These are phyloP conservation scores for Diadromus collaris DNA, from an alignment of 2,888 invertebrate species.

Conservation along the genomic window DNA sequence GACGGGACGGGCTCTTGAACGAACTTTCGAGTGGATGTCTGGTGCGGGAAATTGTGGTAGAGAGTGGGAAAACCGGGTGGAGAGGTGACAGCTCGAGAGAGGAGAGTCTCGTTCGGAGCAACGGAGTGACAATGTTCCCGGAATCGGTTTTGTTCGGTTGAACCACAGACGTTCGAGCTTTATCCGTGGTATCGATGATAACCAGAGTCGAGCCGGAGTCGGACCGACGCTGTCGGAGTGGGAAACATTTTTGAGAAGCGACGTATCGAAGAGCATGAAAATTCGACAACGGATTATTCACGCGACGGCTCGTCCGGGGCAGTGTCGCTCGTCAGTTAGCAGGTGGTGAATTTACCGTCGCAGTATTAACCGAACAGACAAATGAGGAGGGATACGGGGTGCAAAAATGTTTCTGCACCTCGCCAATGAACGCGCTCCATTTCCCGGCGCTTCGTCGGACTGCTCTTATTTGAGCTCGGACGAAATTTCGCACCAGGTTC, in stretches of 20 bases:
- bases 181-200: not conserved
- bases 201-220: not conserved
- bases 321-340: not conserved
- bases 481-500: slow-evolving; percentile 8
- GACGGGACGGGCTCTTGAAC: slow-evolving; percentile 20
- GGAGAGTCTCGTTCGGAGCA: not conserved
- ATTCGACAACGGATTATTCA: not conserved
- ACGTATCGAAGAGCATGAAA: not conserved
- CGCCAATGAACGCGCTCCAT: not conserved
- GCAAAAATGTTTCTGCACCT: slow-evolving; percentile 3
- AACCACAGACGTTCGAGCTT: not conserved
- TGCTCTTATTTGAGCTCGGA: not conserved
- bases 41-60: not conserved
- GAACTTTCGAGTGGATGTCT: slow-evolving; percentile 9
- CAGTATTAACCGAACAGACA: not conserved
- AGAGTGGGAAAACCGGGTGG: slow-evolving; percentile 6
- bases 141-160: not conserved
- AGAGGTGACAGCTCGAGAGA: not conserved
- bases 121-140: not conserved
- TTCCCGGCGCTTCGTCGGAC: not conserved
- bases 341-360: not conserved
- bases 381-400: not conserved
- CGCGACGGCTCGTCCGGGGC: not conserved
- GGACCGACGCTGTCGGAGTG: not conserved
- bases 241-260: not conserved